These are phyloP conservation scores for Chloropsis cyanopogon DNA, from an alignment of 2,113 vertebrate genomes.

Conservation along the genomic window DNA sequence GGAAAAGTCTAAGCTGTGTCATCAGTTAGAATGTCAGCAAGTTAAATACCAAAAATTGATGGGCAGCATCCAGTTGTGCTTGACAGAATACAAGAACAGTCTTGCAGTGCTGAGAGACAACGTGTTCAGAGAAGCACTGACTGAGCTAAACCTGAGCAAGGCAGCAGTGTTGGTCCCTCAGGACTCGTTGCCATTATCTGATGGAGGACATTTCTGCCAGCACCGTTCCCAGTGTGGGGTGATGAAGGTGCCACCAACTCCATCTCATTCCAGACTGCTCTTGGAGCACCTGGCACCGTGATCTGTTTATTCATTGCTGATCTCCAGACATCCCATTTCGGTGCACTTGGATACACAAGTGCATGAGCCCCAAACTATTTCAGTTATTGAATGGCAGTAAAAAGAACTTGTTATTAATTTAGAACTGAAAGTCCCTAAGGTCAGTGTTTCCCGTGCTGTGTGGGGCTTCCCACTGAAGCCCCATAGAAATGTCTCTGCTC, in stretches of 20 bases:
- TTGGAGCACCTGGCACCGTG: fast-evolving
- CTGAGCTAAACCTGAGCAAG: background rate
- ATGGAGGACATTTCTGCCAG: background rate
- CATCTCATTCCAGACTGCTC: background rate
- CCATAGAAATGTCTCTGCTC: background rate
- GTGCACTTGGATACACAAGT: background rate
- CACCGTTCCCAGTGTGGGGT: background rate
- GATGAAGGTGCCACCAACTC: background rate
- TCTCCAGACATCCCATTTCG: fast-evolving
- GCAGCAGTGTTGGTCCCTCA: background rate
- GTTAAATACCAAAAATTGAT: background rate
- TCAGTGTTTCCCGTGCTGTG: background rate
- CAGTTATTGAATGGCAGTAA: background rate
- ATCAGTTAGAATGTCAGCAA: constrained; percentile 1
- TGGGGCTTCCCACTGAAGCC: background rate
- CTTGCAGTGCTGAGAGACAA: background rate
- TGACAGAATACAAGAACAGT: background rate
- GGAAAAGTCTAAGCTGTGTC: background rate
- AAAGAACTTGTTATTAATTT: background rate
- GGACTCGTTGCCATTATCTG: background rate
- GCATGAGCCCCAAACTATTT: background rate
- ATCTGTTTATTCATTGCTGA: background rate
- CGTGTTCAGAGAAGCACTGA: background rate
- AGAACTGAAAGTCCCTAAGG: background rate
- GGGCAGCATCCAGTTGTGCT: background rate